Evolutionary conservation across 2,113 vertebrate species (phyloP).

Genomic region (Proteles cristata): DNA sequence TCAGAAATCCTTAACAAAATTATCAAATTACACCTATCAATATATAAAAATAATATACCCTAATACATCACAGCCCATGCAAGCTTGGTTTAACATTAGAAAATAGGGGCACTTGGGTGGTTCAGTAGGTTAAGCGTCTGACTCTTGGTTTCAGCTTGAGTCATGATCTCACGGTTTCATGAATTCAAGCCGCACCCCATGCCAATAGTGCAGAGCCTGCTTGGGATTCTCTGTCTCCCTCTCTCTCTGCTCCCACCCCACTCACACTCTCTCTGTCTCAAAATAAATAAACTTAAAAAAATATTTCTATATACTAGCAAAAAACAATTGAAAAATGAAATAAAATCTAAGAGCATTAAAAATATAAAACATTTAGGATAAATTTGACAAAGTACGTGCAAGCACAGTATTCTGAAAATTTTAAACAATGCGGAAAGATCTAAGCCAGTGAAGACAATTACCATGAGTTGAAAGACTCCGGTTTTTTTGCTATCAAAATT

Average conservation of each 20-base stretch:
- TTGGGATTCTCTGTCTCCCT: no score
- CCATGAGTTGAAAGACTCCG: not conserved
- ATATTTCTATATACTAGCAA: not conserved
- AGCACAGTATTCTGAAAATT: not conserved
- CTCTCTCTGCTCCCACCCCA: no score
- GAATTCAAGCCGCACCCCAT: no score
- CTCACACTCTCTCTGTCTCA: no score
- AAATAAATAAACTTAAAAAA: no score
- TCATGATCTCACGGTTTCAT: no score
- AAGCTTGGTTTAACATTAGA: not conserved
- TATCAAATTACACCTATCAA: not conserved
- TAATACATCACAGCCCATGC: not conserved
- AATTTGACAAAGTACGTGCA: not conserved
- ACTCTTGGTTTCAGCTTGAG: no score
- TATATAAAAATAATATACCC: not conserved
- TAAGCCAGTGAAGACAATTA: not conserved
- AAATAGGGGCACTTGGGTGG: not conserved
- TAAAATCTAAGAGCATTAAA: not conserved
- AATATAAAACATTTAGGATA: not conserved
- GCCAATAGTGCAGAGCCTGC: no score
- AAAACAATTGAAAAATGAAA: not conserved
- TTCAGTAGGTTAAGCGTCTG: no score
- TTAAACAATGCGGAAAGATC: not conserved
- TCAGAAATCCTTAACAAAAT: not conserved
- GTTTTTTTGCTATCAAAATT: not conserved